Base-by-base conservation (phyloP, 92 coral and sea anemone species). In the Siderastrea radians region DNA sequence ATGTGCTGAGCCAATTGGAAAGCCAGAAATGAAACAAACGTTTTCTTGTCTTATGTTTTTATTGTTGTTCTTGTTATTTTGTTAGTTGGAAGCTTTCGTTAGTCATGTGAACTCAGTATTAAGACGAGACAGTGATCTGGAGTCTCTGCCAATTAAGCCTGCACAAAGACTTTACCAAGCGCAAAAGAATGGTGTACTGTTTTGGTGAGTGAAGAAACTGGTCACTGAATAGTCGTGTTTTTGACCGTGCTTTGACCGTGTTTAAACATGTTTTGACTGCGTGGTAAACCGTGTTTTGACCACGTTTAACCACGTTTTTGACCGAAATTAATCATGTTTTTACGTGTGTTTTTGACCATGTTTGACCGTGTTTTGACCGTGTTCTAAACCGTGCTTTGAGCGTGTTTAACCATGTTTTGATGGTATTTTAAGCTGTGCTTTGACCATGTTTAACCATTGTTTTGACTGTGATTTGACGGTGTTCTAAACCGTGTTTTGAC, bases 131-230 rank as follows among this genome's bases (percentile, higher is more conserved):
- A 15, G 75, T 10, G 89, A 85, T n/a, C 73, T 85, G 60, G 76
- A 85, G 7, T 85, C 68, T 47, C 75, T 85, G 17, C 89, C 89
- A 17, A 85, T 85, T 66, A 85, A 85, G 67, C 89, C 89, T 9
- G 55, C 89, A 8, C 75, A 85, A 54, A 65, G 70, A 15, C 82
- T 85, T 3, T 85, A 70, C 65, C 81, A 77, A 47, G 83, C 66
- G 4, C 89, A 85, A 49, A 85, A 67, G 13, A 85, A 75, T 68
- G 89, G 89, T 15, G 82, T 85, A 8, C 47, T 85, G 19, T 85
- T 85, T 43, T 85, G 89, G 89, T 85, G 57, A 75, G 83, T 59
- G 15, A 2, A 16, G 14, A 60, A 15, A 4, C 50, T 17, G 14
- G 14, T 75, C 17, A 12, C 14, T 5, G 2, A 50, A 72, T 14